Conservation (phyloP, 2,797 vertebrate genomes). For the Peromyscus eremicus region DNA sequence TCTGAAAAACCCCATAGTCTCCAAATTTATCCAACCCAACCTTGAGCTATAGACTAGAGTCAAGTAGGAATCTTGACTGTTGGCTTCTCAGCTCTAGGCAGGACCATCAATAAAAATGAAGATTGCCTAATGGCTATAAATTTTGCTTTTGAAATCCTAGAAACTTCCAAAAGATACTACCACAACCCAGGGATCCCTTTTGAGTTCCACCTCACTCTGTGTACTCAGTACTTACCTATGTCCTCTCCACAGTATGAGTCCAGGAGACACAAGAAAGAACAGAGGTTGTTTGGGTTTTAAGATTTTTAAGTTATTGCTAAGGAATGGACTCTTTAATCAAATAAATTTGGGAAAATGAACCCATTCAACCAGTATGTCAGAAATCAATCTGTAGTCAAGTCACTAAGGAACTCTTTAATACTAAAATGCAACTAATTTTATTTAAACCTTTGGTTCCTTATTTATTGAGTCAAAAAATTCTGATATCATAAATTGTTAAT, state of each 20-base stretch:
- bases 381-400: background rate
- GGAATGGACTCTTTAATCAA: background rate
- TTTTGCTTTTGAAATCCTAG: constrained; percentile 26
- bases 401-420: background rate
- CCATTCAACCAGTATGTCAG: background rate
- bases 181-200: background rate
- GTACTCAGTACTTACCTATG: background rate
- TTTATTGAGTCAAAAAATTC: background rate
- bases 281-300: background rate
- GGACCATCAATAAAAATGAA: background rate
- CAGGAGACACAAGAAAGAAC: background rate
- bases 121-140: constrained; percentile 18
- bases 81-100: background rate
- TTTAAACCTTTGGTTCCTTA: background rate
- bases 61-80: background rate
- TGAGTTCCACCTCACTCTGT: background rate
- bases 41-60: background rate
- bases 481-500: constrained; percentile 1
- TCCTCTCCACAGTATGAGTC: background rate
- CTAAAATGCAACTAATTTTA: constrained; percentile 56
- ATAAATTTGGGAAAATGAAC: background rate
- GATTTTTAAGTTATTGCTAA: background rate
- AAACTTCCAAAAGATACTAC: background rate
- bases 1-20: background rate
- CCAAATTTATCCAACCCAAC: background rate